A percentile compares a stretch with the other conserved stretches of the same genome.
Evolutionary conservation across 2,113 vertebrate genomes (phyloP).

Genomic region (Chrysochloris asiatica): DNA sequence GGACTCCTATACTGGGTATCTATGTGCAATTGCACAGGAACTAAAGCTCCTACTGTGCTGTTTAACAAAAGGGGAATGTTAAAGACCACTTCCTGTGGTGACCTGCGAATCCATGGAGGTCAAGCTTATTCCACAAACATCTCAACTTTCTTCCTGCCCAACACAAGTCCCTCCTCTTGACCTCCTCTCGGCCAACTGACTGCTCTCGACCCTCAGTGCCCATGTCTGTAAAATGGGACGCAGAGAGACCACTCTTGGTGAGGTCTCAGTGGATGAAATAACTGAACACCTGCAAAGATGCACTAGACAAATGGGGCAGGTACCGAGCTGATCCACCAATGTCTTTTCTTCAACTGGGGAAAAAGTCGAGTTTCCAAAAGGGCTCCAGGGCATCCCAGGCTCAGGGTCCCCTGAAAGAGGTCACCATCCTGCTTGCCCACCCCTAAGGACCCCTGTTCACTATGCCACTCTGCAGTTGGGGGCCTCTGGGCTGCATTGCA

Average conservation of each 20-base stretch:
- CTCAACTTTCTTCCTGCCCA: neutral
- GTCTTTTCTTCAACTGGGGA: neutral
- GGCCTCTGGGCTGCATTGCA: neutral
- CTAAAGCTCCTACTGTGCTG: neutral
- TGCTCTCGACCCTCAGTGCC: neutral
- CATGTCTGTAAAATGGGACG: neutral
- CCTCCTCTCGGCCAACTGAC: neutral
- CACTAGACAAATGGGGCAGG: accelerated
- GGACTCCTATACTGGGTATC: neutral
- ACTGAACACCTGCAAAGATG: neutral
- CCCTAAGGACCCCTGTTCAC: neutral
- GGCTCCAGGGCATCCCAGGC: neutral
- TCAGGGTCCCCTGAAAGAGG: too few relatives aligned
- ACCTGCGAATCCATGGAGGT: neutral
- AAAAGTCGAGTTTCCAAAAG: neutral
- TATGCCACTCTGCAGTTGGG: neutral
- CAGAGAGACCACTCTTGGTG: neutral
- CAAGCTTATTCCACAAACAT: neutral
- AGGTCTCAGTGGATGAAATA: neutral
- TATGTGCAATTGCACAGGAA: neutral
- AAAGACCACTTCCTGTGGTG: neutral
- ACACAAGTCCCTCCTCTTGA: neutral
- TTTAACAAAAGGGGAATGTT: accelerated
- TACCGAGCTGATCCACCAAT: neutral
- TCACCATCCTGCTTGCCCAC: neutral